Conservation (phyloP, 2,113 vertebrate species). For the Lepisosteus osseus region DNA sequence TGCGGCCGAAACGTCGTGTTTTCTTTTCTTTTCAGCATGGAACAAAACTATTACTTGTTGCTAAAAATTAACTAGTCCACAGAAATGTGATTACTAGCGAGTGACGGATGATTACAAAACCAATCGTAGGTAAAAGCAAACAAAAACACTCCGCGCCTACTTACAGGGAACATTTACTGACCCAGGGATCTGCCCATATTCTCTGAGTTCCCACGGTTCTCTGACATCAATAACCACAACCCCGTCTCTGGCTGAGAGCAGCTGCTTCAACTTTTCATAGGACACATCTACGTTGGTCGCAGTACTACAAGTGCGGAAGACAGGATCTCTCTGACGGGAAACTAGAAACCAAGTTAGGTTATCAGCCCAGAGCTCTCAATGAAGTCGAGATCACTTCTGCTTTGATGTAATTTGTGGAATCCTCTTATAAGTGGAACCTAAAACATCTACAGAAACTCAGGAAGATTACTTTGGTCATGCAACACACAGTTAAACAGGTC, state of each 20-base stretch:
- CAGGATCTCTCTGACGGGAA: constrained; percentile 11
- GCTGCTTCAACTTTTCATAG: constrained; percentile 76
- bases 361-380: too few relatives aligned
- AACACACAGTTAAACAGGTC: too few relatives aligned
- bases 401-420: too few relatives aligned
- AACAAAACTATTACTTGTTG: too few relatives aligned
- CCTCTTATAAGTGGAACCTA: too few relatives aligned
- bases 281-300: constrained; percentile 49
- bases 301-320: constrained; percentile 52
- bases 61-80: neutral
- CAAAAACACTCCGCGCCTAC: constrained; percentile 28
- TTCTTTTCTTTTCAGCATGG: too few relatives aligned
- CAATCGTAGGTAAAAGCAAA: neutral
- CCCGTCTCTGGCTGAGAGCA: constrained; percentile 57
- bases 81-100: too few relatives aligned
- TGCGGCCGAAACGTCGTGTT: too few relatives aligned
- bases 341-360: constrained; percentile 18
- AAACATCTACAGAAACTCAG: too few relatives aligned
- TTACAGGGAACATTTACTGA: constrained; percentile 85
- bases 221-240: constrained; percentile 82
- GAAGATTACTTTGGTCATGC: too few relatives aligned
- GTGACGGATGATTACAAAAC: neutral
- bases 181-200: constrained; percentile 77
- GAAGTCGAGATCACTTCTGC: too few relatives aligned
- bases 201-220: constrained; percentile 82